Percentiles rank a stretch among this genome's conserved stretches.
These are phyloP conservation scores for Esox lucius DNA, from an alignment of 2,797 vertebrate genomes.

Conservation along the genomic window DNA sequence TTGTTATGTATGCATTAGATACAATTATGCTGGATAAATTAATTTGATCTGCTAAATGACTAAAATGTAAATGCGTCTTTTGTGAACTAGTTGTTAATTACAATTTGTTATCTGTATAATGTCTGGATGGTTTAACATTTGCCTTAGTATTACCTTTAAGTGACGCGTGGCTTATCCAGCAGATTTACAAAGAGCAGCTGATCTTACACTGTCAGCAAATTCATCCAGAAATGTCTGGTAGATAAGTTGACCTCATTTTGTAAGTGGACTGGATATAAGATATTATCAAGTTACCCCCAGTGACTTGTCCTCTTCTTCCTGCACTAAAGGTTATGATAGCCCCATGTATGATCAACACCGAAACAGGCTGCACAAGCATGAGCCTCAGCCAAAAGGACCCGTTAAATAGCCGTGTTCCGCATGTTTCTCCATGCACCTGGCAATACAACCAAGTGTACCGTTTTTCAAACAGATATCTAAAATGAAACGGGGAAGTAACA, in stretches of 20 bases:
- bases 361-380: background rate
- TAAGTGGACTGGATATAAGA: background rate
- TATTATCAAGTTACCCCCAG: background rate
- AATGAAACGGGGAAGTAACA: background rate
- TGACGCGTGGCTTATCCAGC: background rate
- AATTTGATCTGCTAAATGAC: no score
- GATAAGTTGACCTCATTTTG: no score
- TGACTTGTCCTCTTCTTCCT: background rate
- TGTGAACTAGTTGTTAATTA: background rate
- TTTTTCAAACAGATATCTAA: background rate
- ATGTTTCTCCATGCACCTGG: background rate
- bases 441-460: background rate
- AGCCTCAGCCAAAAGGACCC: background rate
- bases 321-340: background rate
- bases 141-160: background rate
- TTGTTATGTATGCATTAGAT: background rate
- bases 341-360: background rate
- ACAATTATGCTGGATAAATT: background rate
- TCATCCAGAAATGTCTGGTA: background rate
- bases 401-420: background rate
- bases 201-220: background rate
- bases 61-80: background rate
- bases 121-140: background rate
- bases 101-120: background rate
- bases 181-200: background rate